Evolutionary conservation across 2,797 vertebrate species (phyloP).

Genomic region (Scomberomorus guttatus): DNA sequence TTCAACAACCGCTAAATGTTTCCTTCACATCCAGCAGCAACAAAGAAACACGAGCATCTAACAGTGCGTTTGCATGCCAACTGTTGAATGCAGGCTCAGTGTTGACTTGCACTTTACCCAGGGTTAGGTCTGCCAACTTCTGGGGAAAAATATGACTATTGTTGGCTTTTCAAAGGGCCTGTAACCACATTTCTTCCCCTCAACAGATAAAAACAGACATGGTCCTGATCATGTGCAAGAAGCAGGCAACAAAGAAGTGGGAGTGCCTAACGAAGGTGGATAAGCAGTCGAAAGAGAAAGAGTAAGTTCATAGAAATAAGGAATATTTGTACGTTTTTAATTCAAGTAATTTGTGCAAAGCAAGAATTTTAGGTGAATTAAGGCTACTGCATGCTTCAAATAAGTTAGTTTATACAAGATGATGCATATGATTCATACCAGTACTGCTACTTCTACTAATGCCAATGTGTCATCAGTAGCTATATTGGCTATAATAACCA

Average conservation of each 20-base stretch:
- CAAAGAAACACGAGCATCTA: not conserved
- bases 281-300: slow-evolving; percentile 96
- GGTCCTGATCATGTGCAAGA: slow-evolving; percentile 94
- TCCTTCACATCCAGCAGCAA: not conserved
- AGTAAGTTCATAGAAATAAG: slow-evolving; percentile 86
- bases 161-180: not conserved
- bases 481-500: not conserved
- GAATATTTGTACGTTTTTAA: not conserved
- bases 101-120: not conserved
- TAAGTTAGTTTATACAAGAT: not conserved
- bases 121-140: not conserved
- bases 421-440: not conserved
- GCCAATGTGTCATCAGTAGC: not conserved
- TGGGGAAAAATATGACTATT: not conserved
- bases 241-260: slow-evolving; percentile 92
- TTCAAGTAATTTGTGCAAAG: not conserved
- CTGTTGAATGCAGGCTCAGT: not conserved
- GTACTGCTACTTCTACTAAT: not conserved
- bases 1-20: not conserved
- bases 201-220: slow-evolving; percentile 95
- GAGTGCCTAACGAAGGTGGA: slow-evolving; percentile 95
- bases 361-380: not conserved
- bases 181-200: slow-evolving; percentile 4
- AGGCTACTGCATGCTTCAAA: not conserved
- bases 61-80: not conserved